Base-by-base conservation (phyloP, 2,113 vertebrate genomes). In the Rhinolophus sinicus region DNA sequence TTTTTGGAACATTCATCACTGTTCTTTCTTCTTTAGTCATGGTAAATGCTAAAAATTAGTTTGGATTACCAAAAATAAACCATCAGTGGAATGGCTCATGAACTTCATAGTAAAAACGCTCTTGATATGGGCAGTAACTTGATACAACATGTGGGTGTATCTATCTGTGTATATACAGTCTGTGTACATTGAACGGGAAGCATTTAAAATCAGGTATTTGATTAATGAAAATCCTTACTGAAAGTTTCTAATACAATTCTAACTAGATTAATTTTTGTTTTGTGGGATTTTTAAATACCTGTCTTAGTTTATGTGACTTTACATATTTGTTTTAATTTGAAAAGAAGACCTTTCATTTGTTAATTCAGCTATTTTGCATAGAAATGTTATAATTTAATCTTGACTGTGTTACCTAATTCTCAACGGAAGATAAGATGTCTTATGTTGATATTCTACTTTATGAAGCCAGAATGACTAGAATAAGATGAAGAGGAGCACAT, bases 1-100 rank as follows among this genome's bases (percentile, higher is more conserved):
- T 75, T 78, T 77, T 12, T 4, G 19, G 8, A 60, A 93, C 82
- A 96, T 72, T 64, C 62, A 52, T 84, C 50, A 80, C 5, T 64
- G 8, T 18, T 67, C 24, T 24, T 89, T 86, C 15, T 54, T 11
- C 44, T 82, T 82, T 7, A 50, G 14, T 76, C 19, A 28, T 18
- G 64, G 1, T 28, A 58, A 72, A 33, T 80, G 28, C 38, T 78
- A 28, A 77, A 83, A 73, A 78, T 26, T 56, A 47, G 35, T 52
- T 38, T 47, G 8, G 67, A 22, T 73, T 60, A 19, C 8, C 11
- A 56, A 67, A 88, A 65, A 85, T 73, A 77, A 78, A 65, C 3
- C 14, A 18, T 87, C 56, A 67, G 35, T 52, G 85, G 16, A 44
- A 44, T 21, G 2, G 15, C 18, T 33, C 10, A 18, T 33, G 62